Conservation (phyloP, 2,113 vertebrate species). For the Urocitellus parryii region DNA sequence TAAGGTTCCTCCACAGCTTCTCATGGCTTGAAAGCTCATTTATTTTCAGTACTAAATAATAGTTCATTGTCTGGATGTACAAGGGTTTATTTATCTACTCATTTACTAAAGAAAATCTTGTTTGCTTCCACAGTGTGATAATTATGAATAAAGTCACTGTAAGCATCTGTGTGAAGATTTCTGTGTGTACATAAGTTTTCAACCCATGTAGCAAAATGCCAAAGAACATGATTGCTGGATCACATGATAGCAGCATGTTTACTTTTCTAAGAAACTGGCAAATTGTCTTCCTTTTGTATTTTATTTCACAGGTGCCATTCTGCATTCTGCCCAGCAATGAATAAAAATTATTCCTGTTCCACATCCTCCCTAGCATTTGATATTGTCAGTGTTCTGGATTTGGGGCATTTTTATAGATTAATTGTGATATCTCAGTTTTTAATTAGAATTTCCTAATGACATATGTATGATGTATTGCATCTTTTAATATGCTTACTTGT, state of each 20-base stretch:
- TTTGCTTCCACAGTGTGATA: not conserved
- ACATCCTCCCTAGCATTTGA: not conserved
- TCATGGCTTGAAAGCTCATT: not conserved
- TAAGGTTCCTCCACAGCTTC: not conserved
- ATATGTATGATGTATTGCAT: not conserved
- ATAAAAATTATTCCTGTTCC: not conserved
- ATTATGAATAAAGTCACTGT: not conserved
- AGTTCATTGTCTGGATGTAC: not conserved
- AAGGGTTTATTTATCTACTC: not conserved
- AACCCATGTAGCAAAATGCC: not conserved
- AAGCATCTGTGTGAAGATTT: not conserved
- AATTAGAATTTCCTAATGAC: not conserved
- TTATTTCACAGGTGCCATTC: not conserved
- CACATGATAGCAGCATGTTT: not conserved
- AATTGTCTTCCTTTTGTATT: not conserved
- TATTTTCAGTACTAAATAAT: not conserved
- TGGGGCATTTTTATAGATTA: not conserved
- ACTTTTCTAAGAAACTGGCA: not conserved
- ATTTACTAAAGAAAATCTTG: not conserved
- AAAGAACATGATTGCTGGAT: not conserved
- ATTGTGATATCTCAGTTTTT: not conserved
- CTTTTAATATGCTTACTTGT: not conserved
- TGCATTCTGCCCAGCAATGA: not conserved
- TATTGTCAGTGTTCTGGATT: not conserved
- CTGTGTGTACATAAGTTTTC: not conserved